Evolutionary conservation across 1,140 invertebrate species (phyloP), one percentile per base, ranked within the genome.

Genomic region (Trichogramma pretiosum): DNA sequence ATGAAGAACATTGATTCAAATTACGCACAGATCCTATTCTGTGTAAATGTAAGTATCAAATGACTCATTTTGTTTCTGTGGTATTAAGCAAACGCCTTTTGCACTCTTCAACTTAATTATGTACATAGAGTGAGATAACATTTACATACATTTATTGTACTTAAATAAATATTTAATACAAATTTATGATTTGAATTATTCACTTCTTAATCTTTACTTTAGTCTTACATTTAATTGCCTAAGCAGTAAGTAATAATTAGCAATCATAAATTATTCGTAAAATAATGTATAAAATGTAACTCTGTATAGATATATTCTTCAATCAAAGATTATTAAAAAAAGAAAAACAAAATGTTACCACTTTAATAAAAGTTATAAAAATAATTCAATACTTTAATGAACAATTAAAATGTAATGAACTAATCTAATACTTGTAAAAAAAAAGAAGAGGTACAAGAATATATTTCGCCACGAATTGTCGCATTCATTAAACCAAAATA

Each of bases 41-140:
- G 41, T 50, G 43, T 34, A 50, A 45, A 45, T 50, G 41, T 50
- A 45, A 45, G 42, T 50, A 50, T 50, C 36, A 50, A 50, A 50
- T 34, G 36, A 45, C 41, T 39, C 28, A 43, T 36, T 30, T 19
- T 26, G 5, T 36, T 35, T 24, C 24, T 24, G 34, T 14, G 24
- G 16, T 24, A 40, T 32, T 22, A 44, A 28, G 18, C 36, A 33
- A 32, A 44, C 28, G 35, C 35, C 19, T 36, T 24, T 33, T 44
- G 13, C 26, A 40, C 30, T 33, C 41, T 50, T 26, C 21, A 39
- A 26, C 22, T 50, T 23, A 45, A 45, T 28, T 50, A 50, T 50
- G 28, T 50, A 50, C 48, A 50, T 28, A 39, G 41, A 49, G 41
- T 50, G 41, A 36, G n/a, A 36, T 21, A 48, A 46, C 7, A 28